These are phyloP conservation scores for Drymonia ruficornis DNA, from an alignment of 2,888 invertebrate species.

Conservation along the genomic window DNA sequence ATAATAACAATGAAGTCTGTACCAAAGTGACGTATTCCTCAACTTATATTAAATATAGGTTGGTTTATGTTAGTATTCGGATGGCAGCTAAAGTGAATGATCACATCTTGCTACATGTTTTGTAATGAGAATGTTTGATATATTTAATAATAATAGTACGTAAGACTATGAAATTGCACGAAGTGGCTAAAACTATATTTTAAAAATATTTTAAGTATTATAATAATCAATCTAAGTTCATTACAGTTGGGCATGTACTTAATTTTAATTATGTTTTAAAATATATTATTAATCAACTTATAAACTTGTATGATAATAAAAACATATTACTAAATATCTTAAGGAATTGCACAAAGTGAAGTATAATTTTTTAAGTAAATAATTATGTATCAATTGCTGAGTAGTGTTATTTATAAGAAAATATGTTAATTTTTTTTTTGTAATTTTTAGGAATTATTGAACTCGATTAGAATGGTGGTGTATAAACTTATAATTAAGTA, in stretches of 20 bases:
- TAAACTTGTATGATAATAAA: constrained; percentile 1
- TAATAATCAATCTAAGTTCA: neutral
- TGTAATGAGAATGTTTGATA: constrained; percentile 64
- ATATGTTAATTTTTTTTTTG: neutral
- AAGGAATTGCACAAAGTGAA: neutral
- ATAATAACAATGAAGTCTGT: too few species aligned
- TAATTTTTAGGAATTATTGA: neutral
- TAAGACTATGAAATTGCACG: constrained; percentile 60
- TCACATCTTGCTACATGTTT: constrained; percentile 59
- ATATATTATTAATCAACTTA: constrained; percentile 8
- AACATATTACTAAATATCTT: neutral
- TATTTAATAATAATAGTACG: constrained; percentile 5
- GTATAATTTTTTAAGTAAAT: neutral
- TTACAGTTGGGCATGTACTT: neutral
- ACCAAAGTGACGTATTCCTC: too few species aligned
- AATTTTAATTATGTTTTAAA: constrained; percentile 1
- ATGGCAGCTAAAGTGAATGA: constrained; percentile 15
- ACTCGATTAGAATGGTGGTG: too few species aligned
- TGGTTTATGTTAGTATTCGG: constrained; percentile 15
- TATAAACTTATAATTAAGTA: neutral
- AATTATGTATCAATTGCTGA: too few species aligned
- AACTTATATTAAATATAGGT: neutral
- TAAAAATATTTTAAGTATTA: neutral
- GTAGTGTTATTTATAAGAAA: neutral
- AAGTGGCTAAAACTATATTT: constrained; percentile 49